phyloP scores from a whole-genome alignment of 2,888 invertebrate species.

The Drosophila eohydei region DNA sequence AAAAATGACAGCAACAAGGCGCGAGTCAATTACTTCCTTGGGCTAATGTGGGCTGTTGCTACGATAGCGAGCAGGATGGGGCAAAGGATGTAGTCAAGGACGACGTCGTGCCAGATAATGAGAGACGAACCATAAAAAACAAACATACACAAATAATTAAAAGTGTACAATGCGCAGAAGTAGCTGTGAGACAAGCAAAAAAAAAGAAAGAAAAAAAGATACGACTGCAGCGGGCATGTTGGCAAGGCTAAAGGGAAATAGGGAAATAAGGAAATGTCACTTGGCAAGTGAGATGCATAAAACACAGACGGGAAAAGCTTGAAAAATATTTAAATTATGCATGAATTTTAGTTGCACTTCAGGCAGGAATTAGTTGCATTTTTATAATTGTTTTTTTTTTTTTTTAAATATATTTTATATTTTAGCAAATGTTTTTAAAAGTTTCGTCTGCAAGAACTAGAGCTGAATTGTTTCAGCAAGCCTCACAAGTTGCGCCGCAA shows the following conservation, averaged over 20 bases:
- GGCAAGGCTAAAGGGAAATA: slow-evolving; percentile 1
- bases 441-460: no score
- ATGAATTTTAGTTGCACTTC: slow-evolving; percentile 20
- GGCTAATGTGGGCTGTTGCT: slow-evolving; percentile 30
- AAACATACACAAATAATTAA: slow-evolving; percentile 67
- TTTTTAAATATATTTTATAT: no score
- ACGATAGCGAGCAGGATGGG: background rate
- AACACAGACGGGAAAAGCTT: slow-evolving; percentile 11
- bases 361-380: background rate
- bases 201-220: no score
- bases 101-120: slow-evolving; percentile 26
- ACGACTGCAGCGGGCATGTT: background rate
- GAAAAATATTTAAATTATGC: background rate
- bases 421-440: background rate
- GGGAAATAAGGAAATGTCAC: slow-evolving; percentile 21
- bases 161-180: slow-evolving; percentile 51
- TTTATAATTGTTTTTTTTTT: no score
- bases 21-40: slow-evolving; percentile 64
- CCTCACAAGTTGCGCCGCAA: slow-evolving; percentile 1
- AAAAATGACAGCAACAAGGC: slow-evolving; percentile 49
- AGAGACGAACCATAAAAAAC: slow-evolving; percentile 32
- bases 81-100: slow-evolving; percentile 32
- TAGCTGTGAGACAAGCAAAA: slow-evolving; percentile 9
- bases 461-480: background rate
- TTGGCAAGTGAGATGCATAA: slow-evolving; percentile 24